Conservation (phyloP, 1,140 invertebrate species). For the Pogonognathellus flavescens region DNA sequence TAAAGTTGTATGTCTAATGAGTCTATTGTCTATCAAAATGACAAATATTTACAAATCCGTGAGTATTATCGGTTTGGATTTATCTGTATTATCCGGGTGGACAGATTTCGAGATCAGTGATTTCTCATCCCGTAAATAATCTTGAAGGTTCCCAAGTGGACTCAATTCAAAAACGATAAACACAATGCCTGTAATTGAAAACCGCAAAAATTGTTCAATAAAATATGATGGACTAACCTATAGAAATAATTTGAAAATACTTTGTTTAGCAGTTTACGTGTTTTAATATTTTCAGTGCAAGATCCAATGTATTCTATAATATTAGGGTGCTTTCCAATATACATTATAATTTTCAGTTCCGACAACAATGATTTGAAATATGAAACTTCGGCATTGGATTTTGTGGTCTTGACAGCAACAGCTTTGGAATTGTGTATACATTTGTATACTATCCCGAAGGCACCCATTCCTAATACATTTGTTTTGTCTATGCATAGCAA, state of each 20-base stretch:
- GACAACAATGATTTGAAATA: slow-evolving; percentile 1
- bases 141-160: not conserved
- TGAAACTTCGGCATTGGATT: not conserved
- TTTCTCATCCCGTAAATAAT: not conserved
- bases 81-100: not conserved
- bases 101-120: not conserved
- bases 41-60: not conserved
- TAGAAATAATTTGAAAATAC: too few species aligned
- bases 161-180: not conserved
- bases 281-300: not conserved
- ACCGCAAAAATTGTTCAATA: not conserved
- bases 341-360: slow-evolving; percentile 5
- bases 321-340: not conserved
- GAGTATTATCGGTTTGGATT: not conserved
- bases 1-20: too few species aligned
- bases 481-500: not conserved
- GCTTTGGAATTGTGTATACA: not conserved
- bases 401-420: not conserved
- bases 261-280: not conserved
- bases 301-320: not conserved
- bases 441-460: not conserved
- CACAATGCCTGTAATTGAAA: not conserved
- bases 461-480: not conserved
- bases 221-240: too few species aligned
- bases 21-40: too few species aligned